A percentile compares a stretch with the other conserved stretches of the same genome.
phyloP scores from a whole-genome alignment of 2,797 vertebrate species.

The Furcifer pardalis region DNA sequence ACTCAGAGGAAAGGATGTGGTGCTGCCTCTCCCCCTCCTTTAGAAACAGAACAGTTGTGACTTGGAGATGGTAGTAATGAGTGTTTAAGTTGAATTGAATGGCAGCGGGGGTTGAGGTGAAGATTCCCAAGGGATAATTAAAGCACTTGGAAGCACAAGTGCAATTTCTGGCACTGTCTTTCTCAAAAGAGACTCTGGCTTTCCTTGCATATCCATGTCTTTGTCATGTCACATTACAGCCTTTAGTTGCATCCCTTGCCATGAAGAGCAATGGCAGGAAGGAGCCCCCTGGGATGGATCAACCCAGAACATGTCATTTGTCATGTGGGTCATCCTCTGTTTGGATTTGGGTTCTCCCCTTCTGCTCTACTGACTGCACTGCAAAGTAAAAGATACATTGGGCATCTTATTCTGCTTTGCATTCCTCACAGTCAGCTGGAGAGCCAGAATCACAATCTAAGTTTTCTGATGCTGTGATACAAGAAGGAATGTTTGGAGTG shows the following conservation, averaged over 20 bases:
- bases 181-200: not conserved
- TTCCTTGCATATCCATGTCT: slow-evolving; percentile 8
- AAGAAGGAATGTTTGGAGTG: not conserved
- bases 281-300: slow-evolving; percentile 16
- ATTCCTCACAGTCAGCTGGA: not conserved
- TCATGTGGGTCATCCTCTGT: slow-evolving; percentile 21
- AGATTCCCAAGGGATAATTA: not conserved
- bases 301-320: slow-evolving; percentile 27
- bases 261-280: slow-evolving; percentile 24
- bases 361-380: not conserved
- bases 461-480: not conserved
- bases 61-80: not conserved
- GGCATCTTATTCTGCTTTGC: not conserved
- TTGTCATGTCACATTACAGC: slow-evolving; percentile 10
- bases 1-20: not conserved
- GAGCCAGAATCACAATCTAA: not conserved
- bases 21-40: too few species aligned
- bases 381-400: not conserved
- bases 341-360: not conserved
- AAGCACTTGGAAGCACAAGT: not conserved
- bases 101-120: too few species aligned
- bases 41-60: not conserved
- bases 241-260: not conserved
- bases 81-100: too few species aligned
- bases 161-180: not conserved